Conservation (phyloP, 2,888 invertebrate species). For the Tetragnatha montana region DNA sequence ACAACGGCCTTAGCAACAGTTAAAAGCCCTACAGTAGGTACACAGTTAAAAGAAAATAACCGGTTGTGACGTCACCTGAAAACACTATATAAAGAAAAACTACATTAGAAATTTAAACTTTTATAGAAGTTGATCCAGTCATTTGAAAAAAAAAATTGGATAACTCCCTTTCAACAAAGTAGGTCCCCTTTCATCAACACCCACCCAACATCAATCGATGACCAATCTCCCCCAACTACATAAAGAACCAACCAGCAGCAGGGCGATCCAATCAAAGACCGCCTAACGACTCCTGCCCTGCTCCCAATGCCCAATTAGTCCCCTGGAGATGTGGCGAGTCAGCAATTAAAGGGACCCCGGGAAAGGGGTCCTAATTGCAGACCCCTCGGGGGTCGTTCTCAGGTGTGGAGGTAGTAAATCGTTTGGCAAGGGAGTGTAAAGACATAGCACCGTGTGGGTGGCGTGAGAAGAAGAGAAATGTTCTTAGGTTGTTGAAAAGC, state of each 20-base stretch:
- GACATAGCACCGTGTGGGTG: no score
- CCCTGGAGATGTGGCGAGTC: slow-evolving; percentile 16
- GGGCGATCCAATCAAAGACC: not conserved
- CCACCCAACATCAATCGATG: not conserved
- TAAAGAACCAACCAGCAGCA: not conserved
- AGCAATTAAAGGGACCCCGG: slow-evolving; percentile 32
- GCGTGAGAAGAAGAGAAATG: no score
- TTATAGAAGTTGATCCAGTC: no score
- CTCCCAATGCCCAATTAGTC: slow-evolving; percentile 18
- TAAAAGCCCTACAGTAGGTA: no score
- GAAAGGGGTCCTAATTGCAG: slow-evolving; percentile 31
- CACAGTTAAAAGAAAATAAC: no score
- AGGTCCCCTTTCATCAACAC: not conserved
- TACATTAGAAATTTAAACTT: no score
- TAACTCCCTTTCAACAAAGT: no score
- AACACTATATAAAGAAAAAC: no score
- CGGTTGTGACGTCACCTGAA: no score
- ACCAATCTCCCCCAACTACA: not conserved
- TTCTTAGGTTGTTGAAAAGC: no score
- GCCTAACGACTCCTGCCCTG: not conserved
- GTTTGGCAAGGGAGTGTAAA: not conserved
- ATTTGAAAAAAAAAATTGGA: no score
- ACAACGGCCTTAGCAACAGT: no score
- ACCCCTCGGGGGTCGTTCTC: not conserved
- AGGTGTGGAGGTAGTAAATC: not conserved